Evolutionary conservation across 1,140 invertebrate genomes (phyloP), one percentile per base, ranked within the genome.

Genomic region (Myzus persicae): DNA sequence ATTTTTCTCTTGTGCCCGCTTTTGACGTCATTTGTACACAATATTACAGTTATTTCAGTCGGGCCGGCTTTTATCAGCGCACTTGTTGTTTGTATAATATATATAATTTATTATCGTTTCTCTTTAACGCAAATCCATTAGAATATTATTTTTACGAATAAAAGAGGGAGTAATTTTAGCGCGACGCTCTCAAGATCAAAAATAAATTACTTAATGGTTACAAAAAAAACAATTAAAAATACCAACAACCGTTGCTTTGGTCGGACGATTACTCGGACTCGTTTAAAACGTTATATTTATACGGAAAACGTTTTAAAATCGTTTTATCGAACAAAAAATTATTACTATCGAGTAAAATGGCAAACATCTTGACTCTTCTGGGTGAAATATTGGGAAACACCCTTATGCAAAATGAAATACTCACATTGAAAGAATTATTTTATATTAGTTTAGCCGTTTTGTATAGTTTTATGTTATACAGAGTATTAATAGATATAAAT

Each of bases 81-180:
- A 76, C 59, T 76, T 76, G 59, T 76, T 76, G 59, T 76, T 76
- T 76, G 31, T 76, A 76, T 76, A 76, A n/a, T 76, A n/a, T 67
- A 31, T 76, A 76, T 76, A 76, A 76, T 76, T 76, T 76, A 76
- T n/a, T 76, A 76, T 76, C 59, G 1, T 14, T 76, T 76, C n/a
- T n/a, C 31, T 1, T 14, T 3, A 76, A 76, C n/a, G 11, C 4
- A 76, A 76, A 76, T n/a, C 59, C n/a, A 76, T 76, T 76, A 76
- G 59, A 76, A 76, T 76, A n/a, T 76, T 76, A 76, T 76, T 76
- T 76, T 76, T 36, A 76, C 18, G 59, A 76, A 76, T 76, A 76
- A 76, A 76, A 5, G 4, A 1, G 31, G 3, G 0, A n/a, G 59
- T 76, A 11, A 5, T 76, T 76, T 76, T 76, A 76, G n/a, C 59